Evolutionary conservation across 2,888 invertebrate genomes (phyloP), one percentile per base, ranked within the genome.

Genomic region (Zygaena filipendulae): DNA sequence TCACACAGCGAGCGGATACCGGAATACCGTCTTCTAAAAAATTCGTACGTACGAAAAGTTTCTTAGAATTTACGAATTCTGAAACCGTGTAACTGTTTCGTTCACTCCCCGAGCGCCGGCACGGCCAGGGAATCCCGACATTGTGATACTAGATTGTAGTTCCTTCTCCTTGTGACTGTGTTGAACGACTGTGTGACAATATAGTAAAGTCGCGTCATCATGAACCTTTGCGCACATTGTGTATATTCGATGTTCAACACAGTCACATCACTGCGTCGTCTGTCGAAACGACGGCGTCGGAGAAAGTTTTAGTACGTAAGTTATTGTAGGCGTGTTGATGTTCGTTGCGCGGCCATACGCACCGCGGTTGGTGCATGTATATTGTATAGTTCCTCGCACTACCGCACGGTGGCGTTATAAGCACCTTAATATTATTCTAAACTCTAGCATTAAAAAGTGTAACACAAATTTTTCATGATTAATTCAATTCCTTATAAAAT

Each of bases 101-200:
- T 31, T 38, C 40, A n/a, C n/a, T n/a, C n/a, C n/a, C n/a, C n/a
- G n/a, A n/a, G n/a, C n/a, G n/a, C n/a, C n/a, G n/a, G n/a, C n/a
- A n/a, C n/a, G 61, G 62, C 63, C 60, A 58, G 60, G 54, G 56
- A 66, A 71, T 70, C 71, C 71, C 72, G 69, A 74, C 60, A 77
- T 79, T 79, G 79, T 79, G 79, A 79, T 79, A 79, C 72, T 79
- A 79, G 79, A 69, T 77, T 75, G 75, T 77, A 79, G 75, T 79
- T 74, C 66, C 64, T 71, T 71, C 75, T 72, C 75, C 68, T 48
- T 51, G 62, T 54, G 58, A 50, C 52, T 52, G 57, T 55, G 54
- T 64, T 62, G 56, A 59, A 58, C 57, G 55, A n/a, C 16, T 16
- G 16, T 16, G n/a, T 49, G 42, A 49, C 53, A 41, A 39, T 25